phyloP scores from a whole-genome alignment of 2,888 invertebrate species.

The Gortyna flavago region DNA sequence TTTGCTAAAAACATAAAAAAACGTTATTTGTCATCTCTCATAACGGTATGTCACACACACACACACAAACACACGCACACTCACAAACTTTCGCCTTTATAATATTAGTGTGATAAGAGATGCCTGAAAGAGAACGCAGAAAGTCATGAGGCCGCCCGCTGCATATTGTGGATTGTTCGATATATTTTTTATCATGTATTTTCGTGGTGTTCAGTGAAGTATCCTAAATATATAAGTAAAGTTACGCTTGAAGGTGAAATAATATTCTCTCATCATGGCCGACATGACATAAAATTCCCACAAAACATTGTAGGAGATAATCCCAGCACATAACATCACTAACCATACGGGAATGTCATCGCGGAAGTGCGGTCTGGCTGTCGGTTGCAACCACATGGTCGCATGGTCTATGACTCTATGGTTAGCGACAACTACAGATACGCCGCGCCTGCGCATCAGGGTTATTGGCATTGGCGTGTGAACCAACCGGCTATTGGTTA shows the following conservation, averaged over 20 bases:
- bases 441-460: constrained; percentile 52
- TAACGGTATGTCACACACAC: no score
- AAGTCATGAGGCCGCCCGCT: no score
- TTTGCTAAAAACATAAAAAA: no score
- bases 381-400: constrained; percentile 52
- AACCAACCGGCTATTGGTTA: constrained; percentile 26
- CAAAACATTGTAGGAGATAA: constrained; percentile 18
- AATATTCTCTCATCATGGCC: neutral
- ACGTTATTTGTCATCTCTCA: no score
- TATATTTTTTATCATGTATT: no score
- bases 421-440: constrained; percentile 49
- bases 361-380: constrained; percentile 60
- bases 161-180: no score
- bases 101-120: no score
- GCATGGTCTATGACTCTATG: constrained; percentile 40
- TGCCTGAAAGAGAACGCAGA: no score
- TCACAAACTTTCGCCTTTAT: no score
- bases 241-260: neutral
- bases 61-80: no score
- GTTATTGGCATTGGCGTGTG: constrained; percentile 62
- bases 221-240: neutral
- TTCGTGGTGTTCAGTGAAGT: no score
- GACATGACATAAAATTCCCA: neutral
- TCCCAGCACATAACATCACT: constrained; percentile 12
- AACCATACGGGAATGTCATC: constrained; percentile 53